Percentiles rank a stretch among this genome's conserved stretches.
phyloP scores from a whole-genome alignment of 2,888 invertebrate genomes.

The Mycogona germanica region DNA sequence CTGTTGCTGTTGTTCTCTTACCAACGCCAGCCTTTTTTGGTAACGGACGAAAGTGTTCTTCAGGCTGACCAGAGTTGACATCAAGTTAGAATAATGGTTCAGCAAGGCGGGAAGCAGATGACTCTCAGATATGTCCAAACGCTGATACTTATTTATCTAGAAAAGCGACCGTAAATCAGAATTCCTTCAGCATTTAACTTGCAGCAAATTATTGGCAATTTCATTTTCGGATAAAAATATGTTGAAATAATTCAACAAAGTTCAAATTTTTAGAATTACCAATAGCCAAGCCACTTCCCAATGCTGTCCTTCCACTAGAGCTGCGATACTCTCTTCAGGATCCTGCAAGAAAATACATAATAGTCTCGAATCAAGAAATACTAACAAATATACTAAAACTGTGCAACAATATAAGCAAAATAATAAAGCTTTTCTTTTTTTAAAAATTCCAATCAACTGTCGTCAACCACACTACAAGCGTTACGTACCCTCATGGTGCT shows the following conservation, averaged over 20 bases:
- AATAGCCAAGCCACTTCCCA: conserved; percentile 56
- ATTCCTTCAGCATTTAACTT: not conserved
- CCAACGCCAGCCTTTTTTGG: no score
- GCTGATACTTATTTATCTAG: conserved; percentile 7
- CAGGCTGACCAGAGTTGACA: no score
- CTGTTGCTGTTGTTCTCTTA: no score
- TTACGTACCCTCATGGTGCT: no score
- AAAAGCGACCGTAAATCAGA: conserved; percentile 2
- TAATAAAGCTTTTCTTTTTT: no score
- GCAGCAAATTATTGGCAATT: not conserved
- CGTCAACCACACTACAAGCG: no score
- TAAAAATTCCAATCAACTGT: no score
- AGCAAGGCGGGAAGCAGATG: conserved; percentile 1
- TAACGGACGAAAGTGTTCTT: no score
- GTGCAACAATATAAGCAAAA: no score
- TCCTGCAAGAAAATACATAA: conserved; percentile 39
- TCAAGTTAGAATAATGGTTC: conserved; percentile 10
- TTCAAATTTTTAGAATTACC: conserved; percentile 31
- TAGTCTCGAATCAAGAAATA: not conserved
- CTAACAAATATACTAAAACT: not conserved
- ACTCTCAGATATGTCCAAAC: not conserved
- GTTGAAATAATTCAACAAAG: no score
- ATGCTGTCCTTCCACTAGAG: conserved; percentile 50
- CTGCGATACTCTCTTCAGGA: conserved; percentile 47
- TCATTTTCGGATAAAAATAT: not conserved